Percentiles rank a stretch among this genome's conserved stretches.
Evolutionary conservation across 2,888 invertebrate species (phyloP).

Genomic region (Drosophila anomelani): DNA sequence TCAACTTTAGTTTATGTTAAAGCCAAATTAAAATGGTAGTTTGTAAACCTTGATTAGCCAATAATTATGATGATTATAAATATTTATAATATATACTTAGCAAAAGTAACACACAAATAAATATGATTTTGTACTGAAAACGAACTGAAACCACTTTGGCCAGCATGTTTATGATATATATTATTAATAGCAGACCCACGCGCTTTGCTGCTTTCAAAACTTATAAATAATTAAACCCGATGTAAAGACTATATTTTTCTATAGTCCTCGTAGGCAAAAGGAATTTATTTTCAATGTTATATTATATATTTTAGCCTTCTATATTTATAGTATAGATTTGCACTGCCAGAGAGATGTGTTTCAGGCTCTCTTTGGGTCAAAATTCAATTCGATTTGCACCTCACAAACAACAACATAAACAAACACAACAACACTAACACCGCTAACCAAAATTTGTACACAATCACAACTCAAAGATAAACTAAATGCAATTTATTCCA

Average conservation of each 20-base stretch:
- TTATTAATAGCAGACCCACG: background rate
- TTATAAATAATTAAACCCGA: background rate
- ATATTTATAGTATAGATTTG: background rate
- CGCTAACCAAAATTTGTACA: slow-evolving; percentile 54
- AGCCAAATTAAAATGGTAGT: slow-evolving; percentile 69
- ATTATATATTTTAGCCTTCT: background rate
- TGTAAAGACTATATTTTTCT: background rate
- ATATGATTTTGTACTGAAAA: slow-evolving; percentile 71
- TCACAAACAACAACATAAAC: slow-evolving; percentile 33
- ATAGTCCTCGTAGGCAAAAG: background rate
- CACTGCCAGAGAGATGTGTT: slow-evolving; percentile 20
- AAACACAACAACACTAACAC: slow-evolving; percentile 56
- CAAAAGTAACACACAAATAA: slow-evolving; percentile 60
- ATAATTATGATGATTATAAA: slow-evolving; percentile 37
- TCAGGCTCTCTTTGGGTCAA: slow-evolving; percentile 22
- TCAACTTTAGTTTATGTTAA: slow-evolving; percentile 57
- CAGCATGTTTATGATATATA: slow-evolving; percentile 22
- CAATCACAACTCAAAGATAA: slow-evolving; percentile 44
- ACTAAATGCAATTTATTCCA: slow-evolving; percentile 65
- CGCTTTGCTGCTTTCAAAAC: background rate
- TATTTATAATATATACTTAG: slow-evolving; percentile 35
- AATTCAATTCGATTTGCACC: slow-evolving; percentile 62
- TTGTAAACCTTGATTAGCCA: slow-evolving; percentile 50
- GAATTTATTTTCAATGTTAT: background rate
- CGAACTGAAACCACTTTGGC: slow-evolving; percentile 31